A percentile compares a stretch with the other conserved stretches of the same genome.
Conservation (phyloP, 2,113 vertebrate species). For the Upupa epops region DNA sequence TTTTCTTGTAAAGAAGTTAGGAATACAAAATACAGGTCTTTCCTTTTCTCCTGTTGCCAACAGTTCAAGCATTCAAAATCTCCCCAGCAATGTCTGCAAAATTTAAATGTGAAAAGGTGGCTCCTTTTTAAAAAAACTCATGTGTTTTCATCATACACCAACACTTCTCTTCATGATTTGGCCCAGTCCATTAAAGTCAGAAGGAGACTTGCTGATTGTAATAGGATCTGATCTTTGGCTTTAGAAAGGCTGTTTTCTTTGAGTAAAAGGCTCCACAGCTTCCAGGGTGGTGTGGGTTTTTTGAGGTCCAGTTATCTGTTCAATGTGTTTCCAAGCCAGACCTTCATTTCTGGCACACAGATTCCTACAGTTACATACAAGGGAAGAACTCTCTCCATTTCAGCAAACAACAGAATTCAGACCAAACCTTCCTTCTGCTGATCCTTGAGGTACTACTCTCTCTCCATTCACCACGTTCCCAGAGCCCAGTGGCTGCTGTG, state of each 20-base stretch:
- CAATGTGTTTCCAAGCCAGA: too few relatives aligned
- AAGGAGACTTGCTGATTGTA: background rate
- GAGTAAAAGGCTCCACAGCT: background rate
- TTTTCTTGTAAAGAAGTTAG: background rate
- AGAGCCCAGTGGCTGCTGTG: too few relatives aligned
- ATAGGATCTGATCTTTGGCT: background rate
- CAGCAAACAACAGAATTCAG: too few relatives aligned
- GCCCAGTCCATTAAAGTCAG: background rate
- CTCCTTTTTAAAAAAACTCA: background rate
- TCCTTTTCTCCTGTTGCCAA: background rate
- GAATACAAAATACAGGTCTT: background rate
- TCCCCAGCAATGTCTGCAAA: background rate
- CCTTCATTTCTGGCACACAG: too few relatives aligned
- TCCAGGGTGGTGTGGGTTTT: background rate
- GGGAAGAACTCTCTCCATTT: too few relatives aligned
- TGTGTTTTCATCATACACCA: background rate
- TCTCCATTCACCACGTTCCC: too few relatives aligned
- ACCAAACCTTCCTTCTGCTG: too few relatives aligned
- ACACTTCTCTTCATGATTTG: background rate
- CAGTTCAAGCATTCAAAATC: background rate
- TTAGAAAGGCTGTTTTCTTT: background rate
- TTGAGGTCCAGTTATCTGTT: too few relatives aligned
- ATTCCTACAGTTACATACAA: too few relatives aligned
- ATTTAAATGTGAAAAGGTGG: background rate
- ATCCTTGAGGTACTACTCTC: too few relatives aligned